Conservation (phyloP, 2,888 invertebrate species). For the Scelioninae gen. 2 region DNA sequence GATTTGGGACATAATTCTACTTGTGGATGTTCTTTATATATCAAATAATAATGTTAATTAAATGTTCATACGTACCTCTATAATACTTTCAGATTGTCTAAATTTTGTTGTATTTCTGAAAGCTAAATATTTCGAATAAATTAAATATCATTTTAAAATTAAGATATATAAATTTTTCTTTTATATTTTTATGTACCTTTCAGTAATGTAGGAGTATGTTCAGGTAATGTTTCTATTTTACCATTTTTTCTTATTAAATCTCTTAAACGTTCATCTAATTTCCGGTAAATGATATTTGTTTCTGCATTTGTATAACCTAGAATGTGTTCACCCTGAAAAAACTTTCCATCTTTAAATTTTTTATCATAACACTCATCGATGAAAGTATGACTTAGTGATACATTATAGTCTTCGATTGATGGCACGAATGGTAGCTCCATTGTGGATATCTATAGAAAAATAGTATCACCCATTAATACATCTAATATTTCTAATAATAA, state of each 20-base stretch:
- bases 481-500: too few species aligned
- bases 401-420: slow-evolving; percentile 56
- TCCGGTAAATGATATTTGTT: slow-evolving; percentile 17
- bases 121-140: slow-evolving; percentile 1
- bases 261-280: slow-evolving; percentile 17
- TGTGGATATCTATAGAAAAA: not conserved
- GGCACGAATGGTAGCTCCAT: slow-evolving; percentile 55
- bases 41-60: too few species aligned
- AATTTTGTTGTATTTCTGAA: not conserved
- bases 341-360: slow-evolving; percentile 74
- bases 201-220: not conserved
- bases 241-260: slow-evolving; percentile 9
- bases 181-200: slow-evolving; percentile 1
- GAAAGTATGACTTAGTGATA: slow-evolving; percentile 73
- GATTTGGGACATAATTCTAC: too few species aligned
- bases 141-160: too few species aligned
- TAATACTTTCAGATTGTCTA: slow-evolving; percentile 7
- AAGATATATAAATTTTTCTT: too few species aligned
- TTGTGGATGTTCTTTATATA: too few species aligned
- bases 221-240: not conserved
- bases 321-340: slow-evolving; percentile 76
- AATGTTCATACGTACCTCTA: slow-evolving; percentile 9
- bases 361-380: slow-evolving; percentile 75
- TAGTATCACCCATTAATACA: too few species aligned
- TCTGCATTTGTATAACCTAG: slow-evolving; percentile 36